Base-by-base conservation (phyloP, 2,797 vertebrate species). In the Sciaenops ocellatus region DNA sequence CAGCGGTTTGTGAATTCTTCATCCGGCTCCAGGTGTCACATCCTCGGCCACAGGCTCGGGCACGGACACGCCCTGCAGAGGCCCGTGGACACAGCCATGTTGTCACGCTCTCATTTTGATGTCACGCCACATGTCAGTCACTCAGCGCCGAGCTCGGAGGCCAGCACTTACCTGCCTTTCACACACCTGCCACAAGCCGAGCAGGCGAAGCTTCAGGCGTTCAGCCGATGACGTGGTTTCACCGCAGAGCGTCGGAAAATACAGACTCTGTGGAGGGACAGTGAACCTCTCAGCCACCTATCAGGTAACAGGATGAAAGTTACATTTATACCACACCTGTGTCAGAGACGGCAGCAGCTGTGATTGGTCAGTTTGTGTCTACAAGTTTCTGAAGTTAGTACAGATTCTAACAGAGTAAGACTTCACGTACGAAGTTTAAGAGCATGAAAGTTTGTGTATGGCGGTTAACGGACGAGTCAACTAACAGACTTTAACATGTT, bases 1-100 rank as follows among this genome's bases (percentile, higher is more conserved):
- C 57, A 22, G 52, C 7, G 1, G 48, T 70, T 24, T 47, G 54
- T 26, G 57, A 66, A 70, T 85, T 62, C 66, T 72, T 75, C 56
- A 42, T 79, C 52, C 9, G 3, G 13, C 64, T 81, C 79, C 88
- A 86, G 84, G 82, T 85, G 84, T 87, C 57, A 67, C 66, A 12
- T 57, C 50, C 10, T 1, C 2, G 17, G 59, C 71, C 80, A 74
- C 57, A 50, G 22, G 78, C 71, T 86, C 48, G 2, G 67, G 75
- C 72, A 42, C 34, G 55, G 61, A 76, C 79, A 64, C 57, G 22
- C 59, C 79, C 44, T 17, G 57, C 55, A 3, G 11, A 69, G 28
- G 59, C 78, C 70, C 38, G 62, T 78, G 71, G 54, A 65, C 65
- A 51, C 62, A 15, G 71, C 64, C 65, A 41, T 22, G 69, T 41